phyloP scores from a whole-genome alignment of 2,888 invertebrate genomes.

The Volucella inflata region DNA sequence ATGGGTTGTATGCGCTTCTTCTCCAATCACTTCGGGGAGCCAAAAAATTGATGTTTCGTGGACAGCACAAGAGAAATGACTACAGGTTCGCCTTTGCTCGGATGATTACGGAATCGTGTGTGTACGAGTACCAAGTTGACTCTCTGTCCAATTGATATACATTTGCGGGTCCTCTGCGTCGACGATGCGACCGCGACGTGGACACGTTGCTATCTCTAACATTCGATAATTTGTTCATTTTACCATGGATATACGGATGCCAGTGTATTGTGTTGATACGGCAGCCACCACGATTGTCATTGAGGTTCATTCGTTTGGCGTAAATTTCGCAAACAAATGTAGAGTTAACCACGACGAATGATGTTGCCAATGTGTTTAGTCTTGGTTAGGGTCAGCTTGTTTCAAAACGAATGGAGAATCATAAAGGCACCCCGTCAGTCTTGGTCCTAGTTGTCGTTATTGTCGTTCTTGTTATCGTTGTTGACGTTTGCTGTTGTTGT shows the following conservation, averaged over 20 bases:
- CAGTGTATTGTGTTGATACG: too few species aligned
- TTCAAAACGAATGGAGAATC: slow-evolving; percentile 29
- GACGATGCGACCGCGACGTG: slow-evolving; percentile 34
- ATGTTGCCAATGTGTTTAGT: slow-evolving; percentile 38
- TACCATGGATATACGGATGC: slow-evolving; percentile 22
- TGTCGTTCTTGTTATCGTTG: not conserved
- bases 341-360: slow-evolving; percentile 81
- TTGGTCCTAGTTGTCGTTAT: not conserved
- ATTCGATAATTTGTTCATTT: slow-evolving; percentile 72
- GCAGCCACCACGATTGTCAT: not conserved
- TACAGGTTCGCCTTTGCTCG: slow-evolving; percentile 9
- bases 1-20: not conserved
- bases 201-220: slow-evolving; percentile 42
- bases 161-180: slow-evolving; percentile 54
- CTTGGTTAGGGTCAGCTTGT: slow-evolving; percentile 64
- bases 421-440: slow-evolving; percentile 33
- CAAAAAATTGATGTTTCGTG: slow-evolving; percentile 64
- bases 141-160: slow-evolving; percentile 73
- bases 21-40: slow-evolving; percentile 51
- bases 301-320: slow-evolving; percentile 12
- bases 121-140: slow-evolving; percentile 56
- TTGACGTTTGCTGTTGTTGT: not conserved
- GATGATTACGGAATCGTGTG: slow-evolving; percentile 42
- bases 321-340: slow-evolving; percentile 78
- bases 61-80: slow-evolving; percentile 44